phyloP scores from a whole-genome alignment of 1,140 invertebrate species.

The Drosophila carrolli region DNA sequence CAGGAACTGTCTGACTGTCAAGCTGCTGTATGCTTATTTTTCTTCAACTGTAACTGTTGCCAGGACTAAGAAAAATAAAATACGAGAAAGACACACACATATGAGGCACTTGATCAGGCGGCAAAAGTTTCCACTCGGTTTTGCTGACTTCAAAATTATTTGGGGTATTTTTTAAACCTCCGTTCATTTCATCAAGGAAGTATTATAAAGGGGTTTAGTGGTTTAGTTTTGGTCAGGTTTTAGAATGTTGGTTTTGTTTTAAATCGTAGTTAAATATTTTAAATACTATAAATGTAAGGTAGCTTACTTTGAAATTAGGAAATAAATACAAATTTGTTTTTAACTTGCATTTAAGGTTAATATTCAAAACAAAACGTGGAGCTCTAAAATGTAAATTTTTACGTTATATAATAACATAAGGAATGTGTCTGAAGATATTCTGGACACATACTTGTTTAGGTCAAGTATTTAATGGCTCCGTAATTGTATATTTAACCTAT shows the following conservation, averaged over 20 bases:
- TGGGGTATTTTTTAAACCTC: slow-evolving; percentile 26
- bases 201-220: slow-evolving; percentile 16
- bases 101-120: slow-evolving; percentile 31
- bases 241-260: not conserved
- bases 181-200: not conserved
- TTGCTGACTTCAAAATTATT: slow-evolving; percentile 17
- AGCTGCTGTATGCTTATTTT: slow-evolving; percentile 72
- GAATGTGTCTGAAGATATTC: too few relatives aligned
- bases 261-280: too few relatives aligned
- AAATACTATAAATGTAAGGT: too few relatives aligned
- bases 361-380: too few relatives aligned
- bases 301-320: too few relatives aligned
- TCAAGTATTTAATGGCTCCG: not conserved
- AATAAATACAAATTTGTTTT: too few relatives aligned
- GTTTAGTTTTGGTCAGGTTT: not conserved
- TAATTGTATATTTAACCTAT: too few relatives aligned
- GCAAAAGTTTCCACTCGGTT: slow-evolving; percentile 43
- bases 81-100: not conserved
- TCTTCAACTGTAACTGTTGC: slow-evolving; percentile 59
- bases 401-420: too few relatives aligned
- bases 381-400: too few relatives aligned
- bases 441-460: too few relatives aligned
- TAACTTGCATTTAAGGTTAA: too few relatives aligned
- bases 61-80: slow-evolving; percentile 6
- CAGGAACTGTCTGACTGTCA: slow-evolving; percentile 58